Percentiles rank a stretch among this genome's conserved stretches.
phyloP scores from a whole-genome alignment of 2,113 vertebrate species.

The Hoplias malabaricus region DNA sequence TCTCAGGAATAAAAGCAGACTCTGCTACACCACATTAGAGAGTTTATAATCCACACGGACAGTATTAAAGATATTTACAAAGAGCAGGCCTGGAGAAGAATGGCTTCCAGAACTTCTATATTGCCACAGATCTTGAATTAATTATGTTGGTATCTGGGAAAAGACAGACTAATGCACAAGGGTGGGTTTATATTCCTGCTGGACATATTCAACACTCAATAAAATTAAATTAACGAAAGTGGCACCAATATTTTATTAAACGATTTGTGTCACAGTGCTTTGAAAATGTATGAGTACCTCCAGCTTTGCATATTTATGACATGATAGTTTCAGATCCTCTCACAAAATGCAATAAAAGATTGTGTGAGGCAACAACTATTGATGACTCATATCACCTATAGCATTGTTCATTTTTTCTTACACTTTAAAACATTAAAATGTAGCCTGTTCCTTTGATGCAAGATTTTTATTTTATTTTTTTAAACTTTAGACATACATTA shows the following conservation, averaged over 20 bases:
- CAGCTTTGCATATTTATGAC: too few species aligned
- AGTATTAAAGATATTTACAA: not conserved
- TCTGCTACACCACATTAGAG: not conserved
- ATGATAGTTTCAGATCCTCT: too few species aligned
- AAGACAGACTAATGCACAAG: not conserved
- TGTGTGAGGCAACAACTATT: too few species aligned
- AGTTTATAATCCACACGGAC: not conserved
- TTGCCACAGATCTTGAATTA: conserved; percentile 8
- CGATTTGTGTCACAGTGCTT: not conserved
- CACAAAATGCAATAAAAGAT: too few species aligned
- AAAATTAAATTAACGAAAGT: not conserved
- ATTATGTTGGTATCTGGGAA: not conserved
- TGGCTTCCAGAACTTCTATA: not conserved
- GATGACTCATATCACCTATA: too few species aligned
- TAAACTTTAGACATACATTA: too few species aligned
- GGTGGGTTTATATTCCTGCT: not conserved
- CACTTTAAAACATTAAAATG: too few species aligned
- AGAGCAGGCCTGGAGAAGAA: not conserved
- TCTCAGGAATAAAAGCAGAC: not conserved
- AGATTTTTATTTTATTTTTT: too few species aligned
- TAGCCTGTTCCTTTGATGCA: too few species aligned
- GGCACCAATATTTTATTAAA: not conserved
- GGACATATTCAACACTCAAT: not conserved
- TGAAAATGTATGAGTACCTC: too few species aligned
- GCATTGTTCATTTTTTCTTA: too few species aligned